Percentiles rank a stretch among this genome's conserved stretches.
These are phyloP conservation scores for Hyppa rectilinea DNA, from an alignment of 2,888 invertebrate genomes.

Conservation along the genomic window DNA sequence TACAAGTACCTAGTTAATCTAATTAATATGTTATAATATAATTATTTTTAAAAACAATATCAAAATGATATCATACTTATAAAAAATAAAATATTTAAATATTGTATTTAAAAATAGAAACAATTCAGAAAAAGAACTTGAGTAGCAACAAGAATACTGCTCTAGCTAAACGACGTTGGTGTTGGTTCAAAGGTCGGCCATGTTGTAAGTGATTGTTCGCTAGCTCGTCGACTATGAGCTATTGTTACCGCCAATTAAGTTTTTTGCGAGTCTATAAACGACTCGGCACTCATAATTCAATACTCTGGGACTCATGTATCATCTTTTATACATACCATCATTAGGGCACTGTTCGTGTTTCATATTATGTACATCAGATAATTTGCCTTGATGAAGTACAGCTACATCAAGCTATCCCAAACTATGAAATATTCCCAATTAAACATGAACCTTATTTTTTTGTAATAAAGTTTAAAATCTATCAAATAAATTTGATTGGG, in stretches of 20 bases:
- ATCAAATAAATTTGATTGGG: too few species aligned
- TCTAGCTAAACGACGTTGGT: constrained; percentile 26
- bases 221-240: constrained; percentile 38
- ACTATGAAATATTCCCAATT: too few species aligned
- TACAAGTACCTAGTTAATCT: not conserved
- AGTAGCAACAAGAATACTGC: constrained; percentile 21
- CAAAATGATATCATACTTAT: not conserved
- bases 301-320: constrained; percentile 12
- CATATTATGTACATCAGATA: too few species aligned
- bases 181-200: constrained; percentile 47
- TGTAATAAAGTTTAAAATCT: too few species aligned
- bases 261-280: constrained; percentile 51
- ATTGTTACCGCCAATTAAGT: constrained; percentile 55
- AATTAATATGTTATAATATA: not conserved
- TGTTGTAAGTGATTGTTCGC: constrained; percentile 56
- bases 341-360: too few species aligned
- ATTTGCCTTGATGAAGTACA: too few species aligned
- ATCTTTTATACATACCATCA: not conserved
- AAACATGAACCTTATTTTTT: too few species aligned
- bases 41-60: not conserved
- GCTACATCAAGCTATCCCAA: too few species aligned
- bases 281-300: constrained; percentile 31
- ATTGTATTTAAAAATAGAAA: not conserved
- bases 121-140: not conserved
- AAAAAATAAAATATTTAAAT: not conserved